Conservation (phyloP, 30 jellyfish, hydroid and myxozoan genomes). For the Clytia hemisphaerica region DNA sequence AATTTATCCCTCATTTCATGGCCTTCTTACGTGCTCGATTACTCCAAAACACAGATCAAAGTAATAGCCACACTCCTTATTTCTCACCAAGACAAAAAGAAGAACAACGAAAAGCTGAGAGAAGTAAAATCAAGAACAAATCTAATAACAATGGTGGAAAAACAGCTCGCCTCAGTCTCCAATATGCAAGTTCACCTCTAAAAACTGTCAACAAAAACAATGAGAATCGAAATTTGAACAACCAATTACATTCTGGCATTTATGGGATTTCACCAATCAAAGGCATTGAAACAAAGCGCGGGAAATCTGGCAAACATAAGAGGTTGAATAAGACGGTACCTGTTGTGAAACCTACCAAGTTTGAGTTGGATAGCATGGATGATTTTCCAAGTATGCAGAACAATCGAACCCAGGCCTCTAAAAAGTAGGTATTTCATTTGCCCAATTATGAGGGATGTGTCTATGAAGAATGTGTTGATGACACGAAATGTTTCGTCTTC, state of each 20-base stretch:
- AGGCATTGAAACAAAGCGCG: background rate
- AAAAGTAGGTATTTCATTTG: too few species aligned
- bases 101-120: background rate
- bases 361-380: conserved; percentile 20
- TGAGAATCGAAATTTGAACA: too few species aligned
- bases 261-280: conserved; percentile 17
- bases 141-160: too few species aligned
- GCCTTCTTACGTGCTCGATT: too few species aligned
- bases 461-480: too few species aligned
- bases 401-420: background rate
- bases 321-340: background rate
- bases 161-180: conserved; percentile 4
- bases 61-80: background rate
- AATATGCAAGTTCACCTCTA: conserved; percentile 10
- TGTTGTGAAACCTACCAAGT: background rate
- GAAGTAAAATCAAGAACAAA: background rate
- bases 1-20: too few species aligned
- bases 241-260: too few species aligned
- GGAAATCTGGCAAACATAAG: background rate
- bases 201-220: background rate
- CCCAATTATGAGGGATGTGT: too few species aligned
- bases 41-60: too few species aligned
- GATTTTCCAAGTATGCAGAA: conserved; percentile 17
- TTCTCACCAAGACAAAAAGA: conserved; percentile 13
- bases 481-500: too few species aligned